These are phyloP conservation scores for Brienomyrus longianalis DNA, from an alignment of 2,113 vertebrate species.

Conservation along the genomic window DNA sequence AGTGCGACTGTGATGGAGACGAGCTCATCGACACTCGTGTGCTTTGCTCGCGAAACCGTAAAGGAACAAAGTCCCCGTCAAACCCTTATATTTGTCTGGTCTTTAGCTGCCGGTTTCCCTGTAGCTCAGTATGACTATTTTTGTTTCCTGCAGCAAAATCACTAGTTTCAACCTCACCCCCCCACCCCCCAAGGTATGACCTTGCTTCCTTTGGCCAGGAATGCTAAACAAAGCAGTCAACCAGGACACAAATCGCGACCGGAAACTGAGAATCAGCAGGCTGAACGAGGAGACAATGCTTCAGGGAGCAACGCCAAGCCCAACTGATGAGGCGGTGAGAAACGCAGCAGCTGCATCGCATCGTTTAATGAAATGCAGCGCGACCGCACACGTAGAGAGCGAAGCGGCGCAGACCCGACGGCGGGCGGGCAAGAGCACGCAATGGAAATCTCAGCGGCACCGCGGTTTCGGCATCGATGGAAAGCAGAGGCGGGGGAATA, in stretches of 20 bases:
- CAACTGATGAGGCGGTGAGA: neutral
- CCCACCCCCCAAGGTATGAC: neutral
- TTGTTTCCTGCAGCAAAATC: neutral
- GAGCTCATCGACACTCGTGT: neutral
- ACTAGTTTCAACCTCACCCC: neutral
- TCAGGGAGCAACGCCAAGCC: neutral
- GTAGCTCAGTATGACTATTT: neutral
- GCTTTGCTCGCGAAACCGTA: slow-evolving; percentile 21
- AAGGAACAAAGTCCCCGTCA: neutral
- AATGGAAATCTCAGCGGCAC: neutral
- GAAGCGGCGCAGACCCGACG: neutral
- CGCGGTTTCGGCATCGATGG: neutral
- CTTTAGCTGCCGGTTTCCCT: neutral
- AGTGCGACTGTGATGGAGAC: neutral
- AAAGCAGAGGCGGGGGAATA: neutral
- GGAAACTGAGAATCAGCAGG: neutral
- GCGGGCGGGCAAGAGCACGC: neutral
- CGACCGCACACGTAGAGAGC: neutral
- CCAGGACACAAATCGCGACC: neutral
- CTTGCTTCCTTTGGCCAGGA: neutral
- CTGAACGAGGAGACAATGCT: neutral
- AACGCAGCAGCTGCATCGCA: neutral
- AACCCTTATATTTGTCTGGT: neutral
- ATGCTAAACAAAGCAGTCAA: neutral
- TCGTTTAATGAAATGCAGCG: neutral